A percentile compares a stretch with the other conserved stretches of the same genome.
These are phyloP conservation scores for Leptinotarsa haldemani DNA, from an alignment of 2,888 invertebrate genomes.

Conservation along the genomic window DNA sequence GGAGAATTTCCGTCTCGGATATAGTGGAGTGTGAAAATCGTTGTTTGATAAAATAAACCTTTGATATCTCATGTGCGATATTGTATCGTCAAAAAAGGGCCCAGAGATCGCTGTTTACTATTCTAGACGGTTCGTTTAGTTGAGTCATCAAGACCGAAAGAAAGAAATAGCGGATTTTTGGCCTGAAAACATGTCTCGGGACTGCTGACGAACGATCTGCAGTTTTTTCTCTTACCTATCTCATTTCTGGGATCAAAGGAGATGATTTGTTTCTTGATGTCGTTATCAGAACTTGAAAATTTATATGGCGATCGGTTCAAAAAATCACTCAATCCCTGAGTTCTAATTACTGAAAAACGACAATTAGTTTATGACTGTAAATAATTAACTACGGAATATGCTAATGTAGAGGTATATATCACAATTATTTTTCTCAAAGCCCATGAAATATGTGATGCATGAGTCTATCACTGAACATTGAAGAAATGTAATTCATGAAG, in stretches of 20 bases:
- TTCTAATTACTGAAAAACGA: too few relatives aligned
- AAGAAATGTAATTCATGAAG: too few relatives aligned
- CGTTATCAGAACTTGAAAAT: too few relatives aligned
- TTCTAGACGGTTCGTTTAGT: background rate
- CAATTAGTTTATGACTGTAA: too few relatives aligned
- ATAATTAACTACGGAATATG: too few relatives aligned
- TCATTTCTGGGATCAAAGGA: background rate
- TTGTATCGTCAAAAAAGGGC: background rate
- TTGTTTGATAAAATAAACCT: background rate
- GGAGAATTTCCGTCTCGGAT: constrained; percentile 4
- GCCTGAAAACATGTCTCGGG: background rate
- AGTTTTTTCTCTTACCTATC: background rate
- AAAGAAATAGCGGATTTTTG: background rate
- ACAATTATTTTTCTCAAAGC: too few relatives aligned
- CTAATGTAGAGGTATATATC: too few relatives aligned
- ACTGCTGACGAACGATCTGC: background rate
- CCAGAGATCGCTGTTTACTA: background rate
- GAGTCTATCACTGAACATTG: too few relatives aligned
- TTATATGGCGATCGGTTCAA: too few relatives aligned
- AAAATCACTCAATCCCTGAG: too few relatives aligned
- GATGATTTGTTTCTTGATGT: background rate
- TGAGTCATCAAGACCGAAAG: background rate
- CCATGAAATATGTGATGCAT: too few relatives aligned
- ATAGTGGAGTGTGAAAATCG: constrained; percentile 14
- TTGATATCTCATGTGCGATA: background rate